phyloP scores from a whole-genome alignment of 2,797 vertebrate species.

The Coilia nasus region DNA sequence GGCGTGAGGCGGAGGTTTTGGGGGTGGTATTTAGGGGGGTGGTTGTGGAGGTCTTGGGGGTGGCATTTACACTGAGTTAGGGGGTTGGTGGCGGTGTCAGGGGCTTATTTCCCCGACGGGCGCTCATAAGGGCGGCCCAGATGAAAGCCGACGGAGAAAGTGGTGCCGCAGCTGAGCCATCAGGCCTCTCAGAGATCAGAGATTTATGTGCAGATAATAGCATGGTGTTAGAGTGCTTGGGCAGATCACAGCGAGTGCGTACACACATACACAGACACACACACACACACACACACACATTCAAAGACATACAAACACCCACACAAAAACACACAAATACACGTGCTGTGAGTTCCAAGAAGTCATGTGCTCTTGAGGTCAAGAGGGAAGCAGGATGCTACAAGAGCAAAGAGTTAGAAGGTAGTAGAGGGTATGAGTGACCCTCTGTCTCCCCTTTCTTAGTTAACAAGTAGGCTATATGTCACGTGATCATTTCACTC shows the following conservation, averaged over 20 bases:
- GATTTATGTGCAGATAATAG: constrained; percentile 47
- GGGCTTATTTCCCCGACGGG: constrained; percentile 35
- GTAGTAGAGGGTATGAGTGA: too few relatives aligned
- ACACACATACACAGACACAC: not conserved
- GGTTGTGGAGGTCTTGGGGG: constrained; percentile 11
- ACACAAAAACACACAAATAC: not conserved
- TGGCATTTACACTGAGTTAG: constrained; percentile 25
- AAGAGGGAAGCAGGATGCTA: not conserved
- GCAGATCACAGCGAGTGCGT: constrained; percentile 38
- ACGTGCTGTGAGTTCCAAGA: not conserved
- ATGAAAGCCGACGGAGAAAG: constrained; percentile 49
- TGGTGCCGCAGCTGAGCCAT: constrained; percentile 26
- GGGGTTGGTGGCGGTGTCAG: constrained; percentile 23
- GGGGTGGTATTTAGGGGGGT: not conserved
- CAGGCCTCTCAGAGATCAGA: constrained; percentile 23
- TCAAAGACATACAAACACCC: constrained; percentile 24
- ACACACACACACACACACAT: constrained; percentile 18
- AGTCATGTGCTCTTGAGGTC: not conserved
- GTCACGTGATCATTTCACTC: not conserved
- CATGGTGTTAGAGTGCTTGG: constrained; percentile 34
- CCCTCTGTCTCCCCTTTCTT: not conserved
- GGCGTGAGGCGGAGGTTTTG: constrained; percentile 15
- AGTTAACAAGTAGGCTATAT: not conserved
- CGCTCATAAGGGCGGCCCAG: constrained; percentile 37
- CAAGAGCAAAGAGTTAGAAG: not conserved